Evolutionary conservation across 2,797 vertebrate species (phyloP), one percentile per base, ranked within the genome.

Genomic region (Euthynnus affinis): DNA sequence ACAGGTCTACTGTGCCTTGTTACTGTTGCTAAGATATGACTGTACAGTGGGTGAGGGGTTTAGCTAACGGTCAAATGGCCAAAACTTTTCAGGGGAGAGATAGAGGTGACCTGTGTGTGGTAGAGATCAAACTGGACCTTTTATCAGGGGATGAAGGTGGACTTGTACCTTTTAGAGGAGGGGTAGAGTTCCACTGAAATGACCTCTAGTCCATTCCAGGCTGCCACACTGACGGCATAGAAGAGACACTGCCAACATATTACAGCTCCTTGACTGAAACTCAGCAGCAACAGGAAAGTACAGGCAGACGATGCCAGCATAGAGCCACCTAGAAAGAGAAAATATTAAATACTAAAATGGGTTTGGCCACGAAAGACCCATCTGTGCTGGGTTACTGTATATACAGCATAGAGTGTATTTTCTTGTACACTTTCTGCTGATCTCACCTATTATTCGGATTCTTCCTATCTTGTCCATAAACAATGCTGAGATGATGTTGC

Each of bases 191-290:
- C 98, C 82, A 99, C 97, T 0, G 98, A 98, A 90, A 99, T 96
- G 69, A 99, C 98, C 2, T 99, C 95, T 48, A 99, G 92, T 15
- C 97, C 98, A 0, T 99, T 99, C 98, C 98, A 99, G 62, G 98
- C 97, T 0, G 98, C 98, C 2, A 98, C 98, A 55, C 97, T 97
- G 85, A 95, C 92, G 1, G 96, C 97, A 0, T 96, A 99, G 89
- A 98, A 99, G 58, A 99, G 95, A 92, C 98, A 99, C 92, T 99
- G 98, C 96, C 97, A 98, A 71, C 96, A 96, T 1, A 99, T 98
- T 87, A 99, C 97, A 0, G 97, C 96, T 0, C 97, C 97, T 87
- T 98, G 96, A 2, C 96, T 99, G 88, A 97, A 97, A 81, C 98
- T 98, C 0, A 99, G 96, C 76, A 99, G 97, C 76, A 99, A 94